These are phyloP conservation scores for Toxonevra muliebris DNA, from an alignment of 2,888 invertebrate genomes.

Conservation along the genomic window DNA sequence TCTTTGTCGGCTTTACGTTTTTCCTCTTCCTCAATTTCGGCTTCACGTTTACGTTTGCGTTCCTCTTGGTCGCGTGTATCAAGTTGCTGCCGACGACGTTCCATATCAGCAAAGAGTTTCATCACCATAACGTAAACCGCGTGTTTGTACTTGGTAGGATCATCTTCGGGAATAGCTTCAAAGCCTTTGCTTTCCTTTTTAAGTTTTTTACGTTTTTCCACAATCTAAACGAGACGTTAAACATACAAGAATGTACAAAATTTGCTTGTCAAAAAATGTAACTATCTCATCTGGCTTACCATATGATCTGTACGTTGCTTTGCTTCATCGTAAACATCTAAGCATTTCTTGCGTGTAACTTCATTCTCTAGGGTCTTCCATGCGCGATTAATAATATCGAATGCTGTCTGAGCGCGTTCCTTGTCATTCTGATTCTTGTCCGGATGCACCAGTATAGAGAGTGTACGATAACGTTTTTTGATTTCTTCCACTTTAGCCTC, in stretches of 20 bases:
- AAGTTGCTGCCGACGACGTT: slow-evolving; percentile 86
- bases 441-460: slow-evolving; percentile 98
- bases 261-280: not conserved
- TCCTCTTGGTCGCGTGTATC: slow-evolving; percentile 93
- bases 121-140: slow-evolving; percentile 98
- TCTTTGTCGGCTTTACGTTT: slow-evolving; percentile 89
- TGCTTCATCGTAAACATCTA: slow-evolving; percentile 97
- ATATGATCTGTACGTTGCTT: slow-evolving; percentile 92
- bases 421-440: slow-evolving; percentile 98
- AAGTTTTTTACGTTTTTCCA: slow-evolving; percentile 91
- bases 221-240: slow-evolving; percentile 70
- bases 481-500: slow-evolving; percentile 89
- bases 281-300: slow-evolving; percentile 67
- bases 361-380: slow-evolving; percentile 97
- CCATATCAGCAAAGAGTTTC: slow-evolving; percentile 97
- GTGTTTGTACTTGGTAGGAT: slow-evolving; percentile 86
- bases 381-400: slow-evolving; percentile 92
- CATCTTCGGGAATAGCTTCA: slow-evolving; percentile 86
- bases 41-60: slow-evolving; percentile 91
- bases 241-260: not conserved
- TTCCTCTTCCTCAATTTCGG: slow-evolving; percentile 92
- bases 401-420: slow-evolving; percentile 92
- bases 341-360: slow-evolving; percentile 89
- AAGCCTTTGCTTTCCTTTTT: slow-evolving; percentile 86
- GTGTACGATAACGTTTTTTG: slow-evolving; percentile 94